Evolutionary conservation across 2,888 invertebrate species (phyloP).

Genomic region (Diadegma fenestrale): DNA sequence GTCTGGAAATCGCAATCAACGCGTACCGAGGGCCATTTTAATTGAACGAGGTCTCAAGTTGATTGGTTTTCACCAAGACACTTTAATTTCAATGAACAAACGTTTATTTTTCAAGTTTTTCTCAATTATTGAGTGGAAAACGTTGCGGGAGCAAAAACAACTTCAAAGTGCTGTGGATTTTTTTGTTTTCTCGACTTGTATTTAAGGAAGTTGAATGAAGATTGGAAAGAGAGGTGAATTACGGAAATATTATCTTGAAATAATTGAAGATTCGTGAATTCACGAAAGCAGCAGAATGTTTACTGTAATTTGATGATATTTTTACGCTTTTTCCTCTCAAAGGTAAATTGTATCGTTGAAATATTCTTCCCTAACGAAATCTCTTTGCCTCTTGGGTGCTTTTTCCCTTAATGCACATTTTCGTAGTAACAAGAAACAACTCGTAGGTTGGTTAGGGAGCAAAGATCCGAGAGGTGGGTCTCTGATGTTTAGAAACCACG

Average conservation of each 20-base stretch:
- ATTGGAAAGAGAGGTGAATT: not conserved
- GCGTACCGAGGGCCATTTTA: not conserved
- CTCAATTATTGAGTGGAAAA: not conserved
- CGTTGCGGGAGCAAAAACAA: not conserved
- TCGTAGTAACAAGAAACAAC: constrained; percentile 10
- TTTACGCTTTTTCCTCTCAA: not conserved
- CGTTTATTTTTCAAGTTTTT: not conserved
- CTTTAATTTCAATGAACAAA: not conserved
- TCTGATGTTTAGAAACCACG: constrained; percentile 48
- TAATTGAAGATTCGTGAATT: not conserved
- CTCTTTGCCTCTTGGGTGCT: constrained; percentile 7
- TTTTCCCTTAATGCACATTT: constrained; percentile 32
- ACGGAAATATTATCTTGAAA: not conserved
- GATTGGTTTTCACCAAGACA: not conserved
- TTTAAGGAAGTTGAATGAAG: not conserved
- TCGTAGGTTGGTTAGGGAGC: constrained; percentile 15
- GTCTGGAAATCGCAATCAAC: constrained; percentile 8
- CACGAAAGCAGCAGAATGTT: not conserved
- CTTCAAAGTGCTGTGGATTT: not conserved
- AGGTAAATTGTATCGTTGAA: constrained; percentile 5
- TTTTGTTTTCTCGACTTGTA: not conserved
- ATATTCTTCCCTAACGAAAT: constrained; percentile 17
- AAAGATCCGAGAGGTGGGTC: constrained; percentile 33
- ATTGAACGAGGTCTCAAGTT: not conserved
- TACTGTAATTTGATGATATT: not conserved